Conservation (phyloP, 2,113 vertebrate species). For the Naja naja region DNA sequence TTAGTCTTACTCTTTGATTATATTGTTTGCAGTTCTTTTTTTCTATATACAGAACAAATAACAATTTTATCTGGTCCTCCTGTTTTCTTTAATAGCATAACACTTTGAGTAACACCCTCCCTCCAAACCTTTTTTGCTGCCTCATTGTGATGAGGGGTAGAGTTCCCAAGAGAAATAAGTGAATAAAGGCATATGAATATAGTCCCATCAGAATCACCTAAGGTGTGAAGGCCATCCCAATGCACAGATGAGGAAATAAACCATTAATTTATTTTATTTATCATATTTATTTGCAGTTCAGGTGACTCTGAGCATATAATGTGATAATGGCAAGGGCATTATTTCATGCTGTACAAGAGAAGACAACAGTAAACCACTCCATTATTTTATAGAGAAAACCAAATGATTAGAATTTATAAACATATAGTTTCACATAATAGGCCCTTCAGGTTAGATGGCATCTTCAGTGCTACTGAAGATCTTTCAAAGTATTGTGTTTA, state of each 20-base stretch:
- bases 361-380: neutral
- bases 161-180: neutral
- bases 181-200: neutral
- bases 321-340: neutral
- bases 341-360: neutral
- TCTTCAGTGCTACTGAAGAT: too few species aligned
- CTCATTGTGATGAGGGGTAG: neutral
- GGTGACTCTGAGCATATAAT: too few species aligned
- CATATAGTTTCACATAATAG: too few species aligned
- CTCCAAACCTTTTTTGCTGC: neutral
- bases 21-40: neutral
- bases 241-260: neutral
- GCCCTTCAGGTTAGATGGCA: too few species aligned
- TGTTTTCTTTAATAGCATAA: neutral
- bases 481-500: too few species aligned
- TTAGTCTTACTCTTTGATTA: neutral
- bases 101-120: neutral
- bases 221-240: neutral
- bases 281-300: too few species aligned
- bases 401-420: neutral
- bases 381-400: neutral
- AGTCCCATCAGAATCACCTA: neutral
- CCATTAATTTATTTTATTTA: too few species aligned
- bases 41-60: neutral
- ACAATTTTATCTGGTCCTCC: neutral